Base-by-base conservation (phyloP, 2,888 invertebrate genomes). In the Trichogramma dendrolimi region DNA sequence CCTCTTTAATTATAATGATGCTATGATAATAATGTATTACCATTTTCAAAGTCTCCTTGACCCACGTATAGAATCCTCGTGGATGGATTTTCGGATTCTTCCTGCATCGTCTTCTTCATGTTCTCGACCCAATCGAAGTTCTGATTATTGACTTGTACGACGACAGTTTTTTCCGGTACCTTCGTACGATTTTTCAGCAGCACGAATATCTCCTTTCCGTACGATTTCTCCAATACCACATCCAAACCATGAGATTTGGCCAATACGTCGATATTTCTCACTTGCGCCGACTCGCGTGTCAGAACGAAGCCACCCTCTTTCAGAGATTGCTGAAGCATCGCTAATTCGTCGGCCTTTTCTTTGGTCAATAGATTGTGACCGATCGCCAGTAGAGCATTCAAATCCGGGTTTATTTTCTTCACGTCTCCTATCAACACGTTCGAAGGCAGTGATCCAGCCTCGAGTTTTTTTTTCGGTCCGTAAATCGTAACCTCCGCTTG, bases 401-500 rank as follows among this genome's bases (percentile, higher is more conserved):
- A 78, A 65, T 86, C 85, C 6, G 63, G 66, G 0, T 79, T 70
- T 0, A 88, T 52, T 70, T 86, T 86, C 65, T 84, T 86, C 59
- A 60, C 41, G 5, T 88, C 85, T 67, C 87, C 85, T 0, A 87
- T 80, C 3, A 82, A 83, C 1, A 90, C 80, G 46, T 81, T 77
- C 0, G 79, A 68, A 0, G 84, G 81, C 7, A 58, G 47, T 54
- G 83, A 80, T 8, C 81, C 68, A 5, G 82, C 72, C 2, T 83
- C 81, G 53, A 84, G 64, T 55, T 69, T 68, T 11, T 70, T 69
- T 4, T 70, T 58, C 4, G 74, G 59, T 5, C 71, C 67, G 4
- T 88, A 73, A 0, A 90, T 76, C 57, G 83, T 80, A 0, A 88
- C 80, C 55, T 89, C 87, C 0, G 88, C 85, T 69, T 89, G 87